Evolutionary conservation across 1,140 invertebrate genomes (phyloP).

Genomic region (Potamilus streckersoni): DNA sequence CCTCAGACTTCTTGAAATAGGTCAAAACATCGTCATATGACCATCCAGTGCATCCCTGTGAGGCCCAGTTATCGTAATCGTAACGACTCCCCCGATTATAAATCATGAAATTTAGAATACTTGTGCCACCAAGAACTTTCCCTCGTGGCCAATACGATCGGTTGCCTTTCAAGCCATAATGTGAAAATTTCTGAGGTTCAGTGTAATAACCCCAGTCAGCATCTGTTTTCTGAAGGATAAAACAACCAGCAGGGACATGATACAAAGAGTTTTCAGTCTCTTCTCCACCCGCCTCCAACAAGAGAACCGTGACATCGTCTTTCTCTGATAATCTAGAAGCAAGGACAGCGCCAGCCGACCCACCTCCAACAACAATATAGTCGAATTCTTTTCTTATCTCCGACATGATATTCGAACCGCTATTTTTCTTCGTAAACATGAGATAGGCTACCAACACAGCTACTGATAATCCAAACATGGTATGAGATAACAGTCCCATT

Average conservation of each 20-base stretch:
- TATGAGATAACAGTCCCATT: no score
- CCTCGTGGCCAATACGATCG: slow-evolving; percentile 42
- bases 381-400: slow-evolving; percentile 5
- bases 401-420: not conserved
- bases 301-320: slow-evolving; percentile 78
- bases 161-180: slow-evolving; percentile 68
- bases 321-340: slow-evolving; percentile 89
- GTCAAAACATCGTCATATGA: slow-evolving; percentile 84
- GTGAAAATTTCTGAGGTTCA: slow-evolving; percentile 84
- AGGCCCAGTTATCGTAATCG: slow-evolving; percentile 94
- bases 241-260: slow-evolving; percentile 32
- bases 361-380: slow-evolving; percentile 75
- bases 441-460: no score
- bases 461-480: no score
- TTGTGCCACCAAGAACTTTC: slow-evolving; percentile 79
- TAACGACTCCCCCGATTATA: slow-evolving; percentile 90
- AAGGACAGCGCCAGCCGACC: slow-evolving; percentile 92
- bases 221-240: slow-evolving; percentile 8
- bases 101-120: slow-evolving; percentile 95
- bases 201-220: slow-evolving; percentile 94
- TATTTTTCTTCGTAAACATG: slow-evolving; percentile 58
- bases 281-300: slow-evolving; percentile 90
- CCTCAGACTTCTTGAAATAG: slow-evolving; percentile 88
- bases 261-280: slow-evolving; percentile 88
- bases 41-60: slow-evolving; percentile 90